Percentiles rank a stretch among this genome's conserved stretches.
Evolutionary conservation across 2,888 invertebrate species (phyloP).

Genomic region (Ditylenchus weischeri): DNA sequence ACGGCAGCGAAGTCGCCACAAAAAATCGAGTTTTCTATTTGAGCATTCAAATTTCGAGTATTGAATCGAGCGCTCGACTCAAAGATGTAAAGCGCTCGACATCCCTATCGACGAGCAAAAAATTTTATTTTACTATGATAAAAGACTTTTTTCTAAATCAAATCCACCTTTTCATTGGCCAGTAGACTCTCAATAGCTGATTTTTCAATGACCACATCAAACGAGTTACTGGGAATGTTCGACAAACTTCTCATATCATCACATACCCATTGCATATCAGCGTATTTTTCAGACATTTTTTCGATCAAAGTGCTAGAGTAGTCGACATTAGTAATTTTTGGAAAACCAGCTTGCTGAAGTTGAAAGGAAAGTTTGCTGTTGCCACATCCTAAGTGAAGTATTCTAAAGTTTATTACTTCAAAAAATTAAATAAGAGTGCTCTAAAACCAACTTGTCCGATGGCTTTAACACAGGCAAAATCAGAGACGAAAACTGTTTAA

Average conservation of each 20-base stretch:
- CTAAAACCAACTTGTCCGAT: not conserved
- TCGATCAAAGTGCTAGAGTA: slow-evolving; percentile 61
- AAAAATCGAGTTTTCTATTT: no score
- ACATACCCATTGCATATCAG: not conserved
- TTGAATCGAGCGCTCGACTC: no score
- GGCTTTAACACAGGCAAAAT: not conserved
- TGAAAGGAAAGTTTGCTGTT: slow-evolving; percentile 61
- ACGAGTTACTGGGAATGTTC: slow-evolving; percentile 32
- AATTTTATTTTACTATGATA: no score
- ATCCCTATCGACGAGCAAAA: no score
- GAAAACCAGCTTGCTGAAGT: slow-evolving; percentile 60
- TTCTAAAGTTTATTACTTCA: not conserved
- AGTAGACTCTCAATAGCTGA: slow-evolving; percentile 62
- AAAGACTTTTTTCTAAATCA: not conserved
- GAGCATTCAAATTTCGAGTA: no score
- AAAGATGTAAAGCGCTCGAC: no score
- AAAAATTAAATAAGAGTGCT: no score
- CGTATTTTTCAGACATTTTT: slow-evolving; percentile 12
- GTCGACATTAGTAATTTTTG: slow-evolving; percentile 61
- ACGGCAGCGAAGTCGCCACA: no score
- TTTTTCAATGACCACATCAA: slow-evolving; percentile 63
- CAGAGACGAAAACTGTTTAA: not conserved
- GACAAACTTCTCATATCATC: not conserved
- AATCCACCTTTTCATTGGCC: slow-evolving; percentile 54
- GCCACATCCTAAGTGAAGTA: slow-evolving; percentile 60